Conservation (phyloP, 2,113 vertebrate species). For the Bubalus kerabau region DNA sequence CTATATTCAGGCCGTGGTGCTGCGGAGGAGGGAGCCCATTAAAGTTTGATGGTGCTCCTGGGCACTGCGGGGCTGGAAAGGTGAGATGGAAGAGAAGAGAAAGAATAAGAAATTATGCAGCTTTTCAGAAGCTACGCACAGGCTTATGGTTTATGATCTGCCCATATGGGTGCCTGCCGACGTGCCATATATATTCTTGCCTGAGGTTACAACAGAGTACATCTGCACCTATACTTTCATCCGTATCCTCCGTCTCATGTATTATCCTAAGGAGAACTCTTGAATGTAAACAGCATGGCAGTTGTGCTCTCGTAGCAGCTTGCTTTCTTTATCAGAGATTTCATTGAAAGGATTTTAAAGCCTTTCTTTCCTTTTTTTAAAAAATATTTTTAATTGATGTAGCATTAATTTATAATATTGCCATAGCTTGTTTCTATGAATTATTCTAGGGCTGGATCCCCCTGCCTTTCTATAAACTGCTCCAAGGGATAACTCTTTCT, state of each 20-base stretch:
- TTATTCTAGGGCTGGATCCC: neutral
- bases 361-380: neutral
- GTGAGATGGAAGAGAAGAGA: neutral
- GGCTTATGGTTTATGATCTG: neutral
- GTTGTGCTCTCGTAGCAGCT: neutral
- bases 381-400: neutral
- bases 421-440: neutral
- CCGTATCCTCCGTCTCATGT: neutral
- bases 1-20: neutral
- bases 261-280: neutral
- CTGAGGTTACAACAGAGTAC: neutral
- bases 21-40: constrained; percentile 9
- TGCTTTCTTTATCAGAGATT: constrained; percentile 16
- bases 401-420: neutral
- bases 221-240: neutral
- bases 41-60: neutral
- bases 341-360: constrained; percentile 32
- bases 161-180: neutral
- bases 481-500: neutral
- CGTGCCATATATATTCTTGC: neutral
- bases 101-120: neutral
- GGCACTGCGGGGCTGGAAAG: neutral
- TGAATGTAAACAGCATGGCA: neutral
- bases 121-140: neutral
- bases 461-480: neutral